These are phyloP conservation scores for Sinocyclocheilus maitianheensis DNA, from an alignment of 2,113 vertebrate genomes.

Conservation along the genomic window DNA sequence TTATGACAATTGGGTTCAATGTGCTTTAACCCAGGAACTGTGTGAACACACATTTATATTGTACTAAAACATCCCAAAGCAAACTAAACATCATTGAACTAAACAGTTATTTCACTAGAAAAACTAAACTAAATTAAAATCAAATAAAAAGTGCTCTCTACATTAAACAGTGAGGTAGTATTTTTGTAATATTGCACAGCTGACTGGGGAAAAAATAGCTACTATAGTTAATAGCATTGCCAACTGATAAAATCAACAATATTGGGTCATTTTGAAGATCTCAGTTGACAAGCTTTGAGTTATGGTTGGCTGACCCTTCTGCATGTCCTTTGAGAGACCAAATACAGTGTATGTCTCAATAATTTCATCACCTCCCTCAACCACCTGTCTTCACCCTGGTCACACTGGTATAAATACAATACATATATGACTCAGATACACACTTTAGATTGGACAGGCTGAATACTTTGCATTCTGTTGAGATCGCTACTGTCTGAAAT, in stretches of 20 bases:
- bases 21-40: background rate
- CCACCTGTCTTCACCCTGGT: slow-evolving; percentile 24
- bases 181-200: background rate
- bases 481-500: slow-evolving; percentile 37
- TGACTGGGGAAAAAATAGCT: background rate
- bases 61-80: background rate
- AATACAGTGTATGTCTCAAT: background rate
- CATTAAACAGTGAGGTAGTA: background rate
- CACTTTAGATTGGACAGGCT: slow-evolving; percentile 2
- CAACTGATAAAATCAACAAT: background rate
- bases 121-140: background rate
- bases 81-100: background rate
- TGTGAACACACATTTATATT: background rate
- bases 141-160: background rate
- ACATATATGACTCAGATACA: background rate
- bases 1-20: background rate
- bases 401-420: background rate
- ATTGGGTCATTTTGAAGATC: background rate
- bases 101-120: background rate
- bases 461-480: background rate
- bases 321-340: background rate
- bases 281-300: background rate
- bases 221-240: background rate
- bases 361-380: slow-evolving; percentile 31
- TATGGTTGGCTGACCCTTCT: background rate